phyloP scores from a whole-genome alignment of 1,140 invertebrate species.

The Tyrophagus putrescentiae region DNA sequence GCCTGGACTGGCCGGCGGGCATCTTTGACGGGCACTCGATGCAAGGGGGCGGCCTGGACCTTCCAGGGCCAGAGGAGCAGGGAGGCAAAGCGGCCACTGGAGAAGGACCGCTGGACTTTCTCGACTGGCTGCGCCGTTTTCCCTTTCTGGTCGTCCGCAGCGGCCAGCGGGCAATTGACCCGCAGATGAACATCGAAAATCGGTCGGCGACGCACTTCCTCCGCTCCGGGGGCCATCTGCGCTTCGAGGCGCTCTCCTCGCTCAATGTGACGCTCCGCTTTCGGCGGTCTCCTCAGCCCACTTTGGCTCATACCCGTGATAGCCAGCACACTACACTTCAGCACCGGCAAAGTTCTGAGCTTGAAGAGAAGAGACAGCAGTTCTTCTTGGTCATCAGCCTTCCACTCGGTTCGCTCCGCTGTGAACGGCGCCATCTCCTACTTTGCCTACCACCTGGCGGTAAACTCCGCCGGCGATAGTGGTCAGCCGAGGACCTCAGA shows the following conservation, averaged over 20 bases:
- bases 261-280: slow-evolving; percentile 8
- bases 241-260: slow-evolving; percentile 9
- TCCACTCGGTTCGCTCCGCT: too few species aligned
- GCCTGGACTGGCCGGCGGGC: not conserved
- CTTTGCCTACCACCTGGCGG: not conserved
- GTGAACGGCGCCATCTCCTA: too few species aligned
- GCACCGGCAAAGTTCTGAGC: too few species aligned
- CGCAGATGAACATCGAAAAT: slow-evolving; percentile 14
- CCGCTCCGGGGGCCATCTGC: not conserved
- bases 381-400: too few species aligned
- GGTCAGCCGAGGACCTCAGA: not conserved
- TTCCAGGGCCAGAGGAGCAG: too few species aligned
- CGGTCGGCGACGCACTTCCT: slow-evolving; percentile 12
- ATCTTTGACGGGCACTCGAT: too few species aligned
- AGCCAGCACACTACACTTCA: too few species aligned
- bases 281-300: not conserved
- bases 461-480: not conserved
- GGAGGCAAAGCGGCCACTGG: too few species aligned
- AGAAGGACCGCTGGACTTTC: too few species aligned
- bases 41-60: too few species aligned
- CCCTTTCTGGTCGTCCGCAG: slow-evolving; percentile 13
- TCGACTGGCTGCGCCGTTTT: slow-evolving; percentile 8
- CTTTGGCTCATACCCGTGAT: too few species aligned
- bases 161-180: slow-evolving; percentile 14
- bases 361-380: too few species aligned